Evolutionary conservation across 2,797 vertebrate genomes (phyloP).

Genomic region (Halcyon badia): DNA sequence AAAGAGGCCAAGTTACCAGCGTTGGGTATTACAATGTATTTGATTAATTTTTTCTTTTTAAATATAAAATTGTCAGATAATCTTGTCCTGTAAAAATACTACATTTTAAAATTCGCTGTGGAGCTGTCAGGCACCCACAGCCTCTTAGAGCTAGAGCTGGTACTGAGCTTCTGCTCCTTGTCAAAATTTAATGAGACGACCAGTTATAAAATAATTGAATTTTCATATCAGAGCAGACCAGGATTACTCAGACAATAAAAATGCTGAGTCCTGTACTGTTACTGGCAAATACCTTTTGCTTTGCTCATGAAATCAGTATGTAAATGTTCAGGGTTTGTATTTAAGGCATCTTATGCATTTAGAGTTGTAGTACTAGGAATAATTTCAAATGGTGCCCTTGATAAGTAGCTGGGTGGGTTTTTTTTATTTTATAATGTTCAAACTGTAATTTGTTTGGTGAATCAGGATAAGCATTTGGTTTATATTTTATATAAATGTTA

Average conservation of each 20-base stretch:
- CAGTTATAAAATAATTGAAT: constrained; percentile 99
- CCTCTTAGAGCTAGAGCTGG: constrained; percentile 93
- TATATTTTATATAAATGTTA: constrained; percentile 98
- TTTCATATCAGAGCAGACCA: constrained; percentile 99
- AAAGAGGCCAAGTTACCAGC: constrained; percentile 80
- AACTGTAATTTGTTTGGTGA: constrained; percentile 99
- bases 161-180: constrained; percentile 93
- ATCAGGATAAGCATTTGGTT: constrained; percentile 98
- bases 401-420: constrained; percentile 92
- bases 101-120: constrained; percentile 94
- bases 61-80: constrained; percentile 98
- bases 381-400: constrained; percentile 96
- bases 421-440: constrained; percentile 91
- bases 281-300: constrained; percentile 99
- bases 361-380: constrained; percentile 97
- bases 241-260: constrained; percentile 99
- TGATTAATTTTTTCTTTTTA: constrained; percentile 97
- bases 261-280: constrained; percentile 99
- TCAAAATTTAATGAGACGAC: constrained; percentile 99
- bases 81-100: constrained; percentile 98
- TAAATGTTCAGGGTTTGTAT: constrained; percentile 98
- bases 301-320: constrained; percentile 99
- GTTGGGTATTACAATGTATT: constrained; percentile 94
- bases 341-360: constrained; percentile 99
- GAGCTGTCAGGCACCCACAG: constrained; percentile 95